Conservation (phyloP, 2,888 invertebrate species). For the Ametastegia equiseti region DNA sequence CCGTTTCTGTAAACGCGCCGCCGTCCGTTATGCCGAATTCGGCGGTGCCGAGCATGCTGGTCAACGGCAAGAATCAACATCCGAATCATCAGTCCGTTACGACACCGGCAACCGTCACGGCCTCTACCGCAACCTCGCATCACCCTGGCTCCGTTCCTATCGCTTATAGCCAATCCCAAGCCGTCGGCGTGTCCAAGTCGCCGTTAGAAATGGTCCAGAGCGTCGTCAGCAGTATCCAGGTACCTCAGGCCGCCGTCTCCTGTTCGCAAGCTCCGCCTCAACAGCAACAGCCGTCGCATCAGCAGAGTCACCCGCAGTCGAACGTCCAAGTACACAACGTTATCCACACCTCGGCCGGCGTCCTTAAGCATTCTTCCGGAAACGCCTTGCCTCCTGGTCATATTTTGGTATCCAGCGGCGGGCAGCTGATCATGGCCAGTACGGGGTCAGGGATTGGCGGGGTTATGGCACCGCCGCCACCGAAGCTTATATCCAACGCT, state of each 20-base stretch:
- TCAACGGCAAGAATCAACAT: conserved; percentile 73
- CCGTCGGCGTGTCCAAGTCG: conserved; percentile 78
- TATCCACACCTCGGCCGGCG: conserved; percentile 68
- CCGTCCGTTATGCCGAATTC: conserved; percentile 76
- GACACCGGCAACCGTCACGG: conserved; percentile 75
- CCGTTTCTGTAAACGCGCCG: conserved; percentile 85
- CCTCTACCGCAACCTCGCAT: conserved; percentile 56
- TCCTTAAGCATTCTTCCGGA: conserved; percentile 76
- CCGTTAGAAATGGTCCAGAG: conserved; percentile 89
- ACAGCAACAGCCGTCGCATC: conserved; percentile 67
- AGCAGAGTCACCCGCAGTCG: conserved; percentile 65
- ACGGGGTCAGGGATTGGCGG: conserved; percentile 77
- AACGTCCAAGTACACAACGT: conserved; percentile 71
- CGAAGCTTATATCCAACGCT: conserved; percentile 75
- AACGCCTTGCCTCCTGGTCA: conserved; percentile 81
- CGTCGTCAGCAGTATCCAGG: conserved; percentile 84
- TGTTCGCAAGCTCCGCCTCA: conserved; percentile 65
- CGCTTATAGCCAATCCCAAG: conserved; percentile 65
- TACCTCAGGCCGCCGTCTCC: conserved; percentile 76
- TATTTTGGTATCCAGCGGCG: conserved; percentile 87
- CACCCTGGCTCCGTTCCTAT: conserved; percentile 57
- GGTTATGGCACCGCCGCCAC: conserved; percentile 82
- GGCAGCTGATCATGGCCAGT: conserved; percentile 84
- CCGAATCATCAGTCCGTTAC: conserved; percentile 76
- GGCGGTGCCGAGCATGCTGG: conserved; percentile 70